phyloP scores from a whole-genome alignment of 2,888 invertebrate species.

The Cotesia congregata region DNA sequence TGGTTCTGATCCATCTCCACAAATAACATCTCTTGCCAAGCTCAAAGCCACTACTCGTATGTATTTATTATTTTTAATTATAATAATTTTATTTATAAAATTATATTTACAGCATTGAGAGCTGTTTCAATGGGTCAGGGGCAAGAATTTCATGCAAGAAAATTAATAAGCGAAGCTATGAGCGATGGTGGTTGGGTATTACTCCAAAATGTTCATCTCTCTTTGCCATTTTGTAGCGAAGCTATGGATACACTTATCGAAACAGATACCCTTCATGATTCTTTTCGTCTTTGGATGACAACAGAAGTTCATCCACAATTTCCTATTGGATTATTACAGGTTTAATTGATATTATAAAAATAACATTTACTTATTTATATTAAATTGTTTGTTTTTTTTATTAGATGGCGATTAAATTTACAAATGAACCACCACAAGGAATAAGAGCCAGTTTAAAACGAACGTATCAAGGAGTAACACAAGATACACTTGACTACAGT shows the following conservation, averaged over 20 bases:
- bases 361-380: constrained; percentile 54
- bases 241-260: constrained; percentile 90
- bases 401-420: constrained; percentile 96
- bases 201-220: constrained; percentile 96
- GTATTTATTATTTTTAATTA: constrained; percentile 56
- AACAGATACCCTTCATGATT: constrained; percentile 84
- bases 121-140: constrained; percentile 99
- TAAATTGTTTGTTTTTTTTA: constrained; percentile 55
- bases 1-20: constrained; percentile 97
- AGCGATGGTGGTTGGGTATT: constrained; percentile 90
- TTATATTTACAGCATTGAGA: constrained; percentile 76
- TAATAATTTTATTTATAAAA: constrained; percentile 5
- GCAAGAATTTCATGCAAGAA: constrained; percentile 89
- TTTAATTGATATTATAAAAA: constrained; percentile 46
- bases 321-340: constrained; percentile 83
- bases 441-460: constrained; percentile 93
- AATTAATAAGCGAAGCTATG: constrained; percentile 86
- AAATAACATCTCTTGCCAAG: constrained; percentile 90
- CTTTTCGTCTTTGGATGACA: constrained; percentile 93
- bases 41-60: constrained; percentile 86
- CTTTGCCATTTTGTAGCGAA: constrained; percentile 93
- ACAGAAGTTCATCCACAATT: constrained; percentile 95
- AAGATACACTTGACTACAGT: constrained; percentile 93
- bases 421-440: constrained; percentile 97
- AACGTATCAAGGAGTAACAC: constrained; percentile 91